Evolutionary conservation across 1,140 invertebrate species (phyloP), one percentile per base, ranked within the genome.

Genomic region (Periplaneta americana): DNA sequence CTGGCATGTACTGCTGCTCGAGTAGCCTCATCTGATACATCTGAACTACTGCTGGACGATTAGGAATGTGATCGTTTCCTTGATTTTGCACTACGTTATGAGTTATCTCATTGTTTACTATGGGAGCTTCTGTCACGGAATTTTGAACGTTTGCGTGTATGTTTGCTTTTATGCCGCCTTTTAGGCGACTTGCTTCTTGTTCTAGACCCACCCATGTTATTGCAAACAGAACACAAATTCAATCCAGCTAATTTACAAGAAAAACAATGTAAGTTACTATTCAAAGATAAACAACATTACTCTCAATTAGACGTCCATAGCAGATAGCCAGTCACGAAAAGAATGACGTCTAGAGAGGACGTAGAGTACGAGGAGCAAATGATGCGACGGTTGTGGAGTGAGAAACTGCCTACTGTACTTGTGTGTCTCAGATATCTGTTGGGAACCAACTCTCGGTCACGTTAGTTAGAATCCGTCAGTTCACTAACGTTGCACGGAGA

Each of bases 131-230:
- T 92, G 75, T 93, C 92, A 80, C 91, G 89, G 22, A 94, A 95
- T 87, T 95, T 96, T 82, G 95, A 95, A 82, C 92, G 88, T 87
- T 96, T 96, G 84, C 94, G 92, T 48, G 93, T 94, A 87, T 96
- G 95, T 91, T 97, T 97, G 88, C 93, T 96, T 90, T 96, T 96
- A 87, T 96, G 95, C 87, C 95, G 93, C 84, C 95, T 91, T 84
- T 94, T 91, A 48, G 95, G 95, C 17, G 95, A 95, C 89, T 95
- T 94, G 88, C 94, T 96, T 84, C 95, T 91, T 81, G 95, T 95
- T 87, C 95, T 91, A 77, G 95, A 96, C 84, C 95, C 90, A 79
- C 94, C 94, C 95, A 96, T 96, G 34, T 75, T 80, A 34, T 32
- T 77, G 48, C 28, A 9, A 66, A 66, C 28, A 66, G 1, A 28